Percentiles rank a stretch among this genome's conserved stretches.
Conservation (phyloP, 1,140 invertebrate species). For the Drosophila serrata region DNA sequence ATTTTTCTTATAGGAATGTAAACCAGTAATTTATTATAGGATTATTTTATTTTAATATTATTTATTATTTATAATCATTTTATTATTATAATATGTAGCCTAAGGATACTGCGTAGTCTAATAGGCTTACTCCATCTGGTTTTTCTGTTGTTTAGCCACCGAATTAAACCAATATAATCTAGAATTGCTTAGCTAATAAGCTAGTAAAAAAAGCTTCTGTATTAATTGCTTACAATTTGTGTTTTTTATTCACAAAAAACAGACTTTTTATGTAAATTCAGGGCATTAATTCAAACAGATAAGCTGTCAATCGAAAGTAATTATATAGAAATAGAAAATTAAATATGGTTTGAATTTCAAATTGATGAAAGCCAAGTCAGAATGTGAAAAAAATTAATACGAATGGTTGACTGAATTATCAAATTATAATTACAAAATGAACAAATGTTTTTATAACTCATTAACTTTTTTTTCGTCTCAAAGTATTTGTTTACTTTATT, state of each 20-base stretch:
- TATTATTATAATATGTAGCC: too few relatives aligned
- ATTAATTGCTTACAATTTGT: conserved; percentile 3
- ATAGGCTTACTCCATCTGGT: too few relatives aligned
- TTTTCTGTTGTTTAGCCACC: background rate
- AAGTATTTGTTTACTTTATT: background rate
- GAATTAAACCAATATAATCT: background rate
- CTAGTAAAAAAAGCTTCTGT: background rate
- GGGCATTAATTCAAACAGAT: background rate
- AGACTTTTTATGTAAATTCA: background rate
- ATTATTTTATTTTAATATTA: too few relatives aligned
- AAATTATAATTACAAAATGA: conserved; percentile 13
- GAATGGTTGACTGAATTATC: conserved; percentile 3
- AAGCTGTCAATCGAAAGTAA: conserved; percentile 26
- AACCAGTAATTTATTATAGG: too few relatives aligned
- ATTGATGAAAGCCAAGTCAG: background rate
- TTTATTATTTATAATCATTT: too few relatives aligned
- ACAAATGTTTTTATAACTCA: background rate
- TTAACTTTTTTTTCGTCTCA: background rate
- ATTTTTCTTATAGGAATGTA: too few relatives aligned
- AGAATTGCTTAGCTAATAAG: background rate
- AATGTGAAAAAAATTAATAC: background rate
- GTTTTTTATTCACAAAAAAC: background rate
- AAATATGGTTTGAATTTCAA: conserved; percentile 7
- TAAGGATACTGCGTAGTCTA: background rate
- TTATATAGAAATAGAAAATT: background rate